Conservation (phyloP, 2,113 vertebrate genomes). For the Bambusicola thoracicus region DNA sequence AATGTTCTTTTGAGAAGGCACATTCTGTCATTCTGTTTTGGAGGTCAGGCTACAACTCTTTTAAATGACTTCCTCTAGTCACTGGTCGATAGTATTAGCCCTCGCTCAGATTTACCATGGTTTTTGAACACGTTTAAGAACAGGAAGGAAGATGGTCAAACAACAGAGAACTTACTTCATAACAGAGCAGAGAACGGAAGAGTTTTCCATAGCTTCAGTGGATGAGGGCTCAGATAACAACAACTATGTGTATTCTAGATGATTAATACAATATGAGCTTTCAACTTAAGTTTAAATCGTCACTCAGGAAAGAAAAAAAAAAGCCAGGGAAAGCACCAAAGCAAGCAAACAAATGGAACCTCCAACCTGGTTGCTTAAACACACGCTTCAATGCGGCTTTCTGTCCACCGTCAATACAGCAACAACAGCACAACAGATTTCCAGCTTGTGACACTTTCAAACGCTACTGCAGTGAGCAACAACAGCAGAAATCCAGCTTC, state of each 20-base stretch:
- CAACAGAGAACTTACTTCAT: neutral
- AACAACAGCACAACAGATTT: neutral
- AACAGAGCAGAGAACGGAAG: neutral
- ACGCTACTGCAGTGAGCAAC: neutral
- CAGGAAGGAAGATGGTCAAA: neutral
- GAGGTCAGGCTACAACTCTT: neutral
- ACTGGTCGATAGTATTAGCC: neutral
- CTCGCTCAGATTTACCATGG: neutral
- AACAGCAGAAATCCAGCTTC: neutral
- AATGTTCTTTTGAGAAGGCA: neutral
- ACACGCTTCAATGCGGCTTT: neutral
- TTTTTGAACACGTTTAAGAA: neutral
- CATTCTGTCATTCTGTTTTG: neutral
- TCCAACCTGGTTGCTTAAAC: neutral
- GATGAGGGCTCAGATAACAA: neutral
- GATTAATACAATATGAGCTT: neutral
- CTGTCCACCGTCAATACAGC: neutral
- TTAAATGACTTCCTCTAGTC: neutral
- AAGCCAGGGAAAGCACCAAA: neutral
- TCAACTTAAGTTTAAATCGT: neutral
- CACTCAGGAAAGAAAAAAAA: neutral
- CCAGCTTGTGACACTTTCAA: neutral
- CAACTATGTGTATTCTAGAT: neutral
- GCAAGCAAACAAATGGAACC: neutral
- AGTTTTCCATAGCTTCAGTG: neutral